Conservation (phyloP, 2,888 invertebrate species). For the Acanthosoma haemorrhoidale region DNA sequence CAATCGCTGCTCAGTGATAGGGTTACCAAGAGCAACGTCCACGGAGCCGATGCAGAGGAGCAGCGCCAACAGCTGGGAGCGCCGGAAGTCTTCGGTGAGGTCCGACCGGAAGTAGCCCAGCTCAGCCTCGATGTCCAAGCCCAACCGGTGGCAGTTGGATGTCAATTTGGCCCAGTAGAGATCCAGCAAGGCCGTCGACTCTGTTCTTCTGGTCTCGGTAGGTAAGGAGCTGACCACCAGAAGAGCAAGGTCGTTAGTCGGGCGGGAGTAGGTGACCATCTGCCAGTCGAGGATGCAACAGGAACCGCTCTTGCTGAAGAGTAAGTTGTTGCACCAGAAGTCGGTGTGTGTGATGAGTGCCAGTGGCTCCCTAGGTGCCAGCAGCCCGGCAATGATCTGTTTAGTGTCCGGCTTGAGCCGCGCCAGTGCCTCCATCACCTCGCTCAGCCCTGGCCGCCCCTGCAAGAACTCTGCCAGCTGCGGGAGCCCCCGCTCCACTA, state of each 20-base stretch:
- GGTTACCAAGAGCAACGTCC: slow-evolving; percentile 71
- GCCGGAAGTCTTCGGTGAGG: slow-evolving; percentile 54
- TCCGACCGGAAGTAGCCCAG: slow-evolving; percentile 53
- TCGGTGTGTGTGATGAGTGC: slow-evolving; percentile 75
- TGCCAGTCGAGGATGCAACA: slow-evolving; percentile 77
- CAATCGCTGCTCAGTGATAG: slow-evolving; percentile 67
- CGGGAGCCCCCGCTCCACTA: slow-evolving; percentile 70
- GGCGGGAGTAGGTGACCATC: slow-evolving; percentile 59
- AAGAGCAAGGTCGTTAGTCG: slow-evolving; percentile 69
- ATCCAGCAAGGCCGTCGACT: slow-evolving; percentile 60
- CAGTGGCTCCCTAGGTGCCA: slow-evolving; percentile 66
- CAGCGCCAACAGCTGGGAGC: slow-evolving; percentile 68
- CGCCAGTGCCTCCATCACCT: slow-evolving; percentile 57
- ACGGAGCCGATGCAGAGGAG: slow-evolving; percentile 74
- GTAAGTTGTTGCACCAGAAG: slow-evolving; percentile 76
- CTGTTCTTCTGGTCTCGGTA: slow-evolving; percentile 61
- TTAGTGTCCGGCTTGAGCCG: slow-evolving; percentile 61
- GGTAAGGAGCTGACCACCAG: slow-evolving; percentile 67
- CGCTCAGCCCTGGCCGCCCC: slow-evolving; percentile 58
- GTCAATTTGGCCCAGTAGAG: slow-evolving; percentile 64
- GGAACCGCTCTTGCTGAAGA: slow-evolving; percentile 56
- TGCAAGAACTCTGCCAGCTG: slow-evolving; percentile 58
- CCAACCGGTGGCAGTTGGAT: slow-evolving; percentile 55
- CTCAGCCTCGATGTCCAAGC: slow-evolving; percentile 56
- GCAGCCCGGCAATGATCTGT: slow-evolving; percentile 62